Evolutionary conservation across 35 echinoderm and acorn worm genomes (phyloP).

Genomic region (Strongylocentrotus purpuratus): DNA sequence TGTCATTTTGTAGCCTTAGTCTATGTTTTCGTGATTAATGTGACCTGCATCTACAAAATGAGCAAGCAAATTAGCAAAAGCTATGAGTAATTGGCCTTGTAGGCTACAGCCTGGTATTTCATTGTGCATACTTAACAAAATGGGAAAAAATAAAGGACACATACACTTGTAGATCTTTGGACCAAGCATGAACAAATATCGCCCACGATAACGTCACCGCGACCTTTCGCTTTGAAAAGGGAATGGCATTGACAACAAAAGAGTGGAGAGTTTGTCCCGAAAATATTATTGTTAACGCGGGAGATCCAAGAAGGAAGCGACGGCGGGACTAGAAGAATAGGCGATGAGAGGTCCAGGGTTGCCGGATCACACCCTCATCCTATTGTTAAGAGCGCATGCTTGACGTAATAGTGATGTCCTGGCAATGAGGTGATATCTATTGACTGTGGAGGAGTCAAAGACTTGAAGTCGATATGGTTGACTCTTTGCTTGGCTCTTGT

Average conservation of each 20-base stretch:
- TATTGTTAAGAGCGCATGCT: background rate
- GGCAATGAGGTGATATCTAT: too few relatives aligned
- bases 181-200: background rate
- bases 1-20: background rate
- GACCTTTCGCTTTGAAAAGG: background rate
- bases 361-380: background rate
- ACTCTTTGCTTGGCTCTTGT: too few relatives aligned
- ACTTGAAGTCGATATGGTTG: too few relatives aligned
- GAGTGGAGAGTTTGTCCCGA: conserved; percentile 5
- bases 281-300: conserved; percentile 24
- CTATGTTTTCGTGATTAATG: background rate
- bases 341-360: background rate
- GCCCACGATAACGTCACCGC: background rate
- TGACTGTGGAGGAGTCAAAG: too few relatives aligned
- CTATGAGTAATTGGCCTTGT: background rate
- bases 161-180: background rate
- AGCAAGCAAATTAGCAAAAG: background rate
- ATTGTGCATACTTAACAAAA: background rate
- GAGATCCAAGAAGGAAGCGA: background rate
- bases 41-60: background rate
- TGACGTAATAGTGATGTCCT: background rate
- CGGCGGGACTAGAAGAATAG: background rate
- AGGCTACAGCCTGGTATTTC: background rate
- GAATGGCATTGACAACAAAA: background rate
- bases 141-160: background rate